Base-by-base conservation (phyloP, 2,797 vertebrate genomes). In the Aulostomus chinensis region DNA sequence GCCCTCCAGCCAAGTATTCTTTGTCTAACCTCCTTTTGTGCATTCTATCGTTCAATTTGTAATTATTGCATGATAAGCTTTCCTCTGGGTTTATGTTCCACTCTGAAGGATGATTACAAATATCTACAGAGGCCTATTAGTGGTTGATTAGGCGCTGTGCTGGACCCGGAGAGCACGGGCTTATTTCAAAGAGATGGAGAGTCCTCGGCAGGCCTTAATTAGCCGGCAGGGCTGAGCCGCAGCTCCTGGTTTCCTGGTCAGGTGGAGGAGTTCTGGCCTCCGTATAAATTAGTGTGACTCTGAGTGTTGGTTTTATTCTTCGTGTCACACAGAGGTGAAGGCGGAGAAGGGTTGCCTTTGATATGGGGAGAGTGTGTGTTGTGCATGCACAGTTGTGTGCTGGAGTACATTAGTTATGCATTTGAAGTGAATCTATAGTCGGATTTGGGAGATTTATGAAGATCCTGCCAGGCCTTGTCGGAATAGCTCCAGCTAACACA, bases 121-220 rank as follows among this genome's bases (percentile, higher is more conserved):
- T 72, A 81, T 70, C 80, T 78, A 68, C 78, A 36, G 70, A 85
- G 71, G 65, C 71, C 69, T 68, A 70, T 85, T 82, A 78, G 68
- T 2, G 54, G 39, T 58, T 84, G 74, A 79, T 85, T 59, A 68
- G 66, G 42, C 15, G 4, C 54, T 16, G 42, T 32, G 43, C 53
- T 47, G 58, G 59, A 73, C 77, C 20, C 47, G 69, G 78, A 59
- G 67, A 61, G 65, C 7, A 67, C 67, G 68, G 74, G 73, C 49
- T 73, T 24, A 14, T 75, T 76, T 84, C 62, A 76, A 78, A 73
- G 66, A n/a, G 40, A 64, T 28, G 60, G 50, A 62, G 48, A 58
- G 55, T 71, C 50, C 13, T 47, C 29, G 20, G 61, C 45, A 37
- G 64, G 26, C 21, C 47, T 53, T 75, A 71, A 80, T 85, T 83